phyloP scores from a whole-genome alignment of 2,113 vertebrate species.

The Ranitomeya imitator region DNA sequence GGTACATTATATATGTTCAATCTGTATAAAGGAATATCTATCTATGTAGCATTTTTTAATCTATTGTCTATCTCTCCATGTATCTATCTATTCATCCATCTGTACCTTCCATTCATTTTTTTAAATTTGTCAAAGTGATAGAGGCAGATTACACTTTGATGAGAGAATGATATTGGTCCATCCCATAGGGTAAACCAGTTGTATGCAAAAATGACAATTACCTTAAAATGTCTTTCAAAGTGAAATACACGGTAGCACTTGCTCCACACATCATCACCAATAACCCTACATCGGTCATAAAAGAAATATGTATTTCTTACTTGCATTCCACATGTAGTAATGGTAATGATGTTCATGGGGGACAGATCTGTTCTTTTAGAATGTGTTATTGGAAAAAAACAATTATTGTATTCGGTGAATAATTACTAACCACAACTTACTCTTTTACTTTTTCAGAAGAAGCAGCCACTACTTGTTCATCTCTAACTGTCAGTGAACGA shows the following conservation, averaged over 20 bases:
- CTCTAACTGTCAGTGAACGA: background rate
- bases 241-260: too few species aligned
- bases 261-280: background rate
- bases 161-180: too few species aligned
- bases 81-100: background rate
- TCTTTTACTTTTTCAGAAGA: slow-evolving; percentile 53
- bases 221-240: too few species aligned
- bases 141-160: too few species aligned
- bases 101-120: background rate
- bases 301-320: background rate
- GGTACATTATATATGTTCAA: background rate
- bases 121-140: too few species aligned
- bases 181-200: too few species aligned
- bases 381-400: background rate
- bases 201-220: too few species aligned
- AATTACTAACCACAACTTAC: background rate
- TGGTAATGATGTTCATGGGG: background rate
- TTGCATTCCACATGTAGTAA: background rate
- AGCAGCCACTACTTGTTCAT: background rate
- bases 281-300: background rate
- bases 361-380: too few species aligned
- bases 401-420: background rate
- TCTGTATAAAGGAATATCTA: background rate
- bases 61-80: too few species aligned
- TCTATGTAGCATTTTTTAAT: too few species aligned